Evolutionary conservation across 2,888 invertebrate genomes (phyloP), one percentile per base, ranked within the genome.

Genomic region (Coecobrya sp.): DNA sequence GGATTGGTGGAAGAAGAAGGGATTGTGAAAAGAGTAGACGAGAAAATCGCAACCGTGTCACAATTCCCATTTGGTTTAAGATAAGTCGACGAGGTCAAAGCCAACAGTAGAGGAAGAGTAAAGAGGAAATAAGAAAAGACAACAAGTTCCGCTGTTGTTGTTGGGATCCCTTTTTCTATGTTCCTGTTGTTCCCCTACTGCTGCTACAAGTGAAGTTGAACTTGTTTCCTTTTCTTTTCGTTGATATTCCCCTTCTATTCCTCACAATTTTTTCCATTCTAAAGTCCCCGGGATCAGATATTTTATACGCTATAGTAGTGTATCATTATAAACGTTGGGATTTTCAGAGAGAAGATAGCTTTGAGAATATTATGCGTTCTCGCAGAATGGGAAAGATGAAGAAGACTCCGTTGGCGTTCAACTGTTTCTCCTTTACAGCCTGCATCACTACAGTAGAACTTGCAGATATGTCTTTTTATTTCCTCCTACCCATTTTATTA

Each of bases 31-130:
- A 27, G 52, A 79, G 79, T 52, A 68, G 36, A 30, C 1, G 52
- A 86, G 59, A 87, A 82, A 82, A 89, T 92, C 89, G 92, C 89
- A 92, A 92, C 86, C 82, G 92, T 92, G 92, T 92, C 92, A 89
- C 92, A 89, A 92, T 92, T 92, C 92, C 92, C 92, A 89, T 89
- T 89, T 82, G 89, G 89, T 81, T 92, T 86, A 86, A 89, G 86
- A 89, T 86, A 89, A 92, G 92, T 92, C 92, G 86, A 82, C 86
- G 92, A 92, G 89, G 86, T 92, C 92, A 92, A 92, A 89, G 92
- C 86, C 89, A 86, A 70, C 68, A 36, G 68, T 85, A 82, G 45
- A 68, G 52, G 59, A 45, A 52, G 76, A 79, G 79, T 55, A 76
- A 30, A 79, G 68, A 49, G 86, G 91, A 86, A 86, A 85, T 86